Conservation (phyloP, 2,113 vertebrate genomes). For the Pseudopodoces humilis region DNA sequence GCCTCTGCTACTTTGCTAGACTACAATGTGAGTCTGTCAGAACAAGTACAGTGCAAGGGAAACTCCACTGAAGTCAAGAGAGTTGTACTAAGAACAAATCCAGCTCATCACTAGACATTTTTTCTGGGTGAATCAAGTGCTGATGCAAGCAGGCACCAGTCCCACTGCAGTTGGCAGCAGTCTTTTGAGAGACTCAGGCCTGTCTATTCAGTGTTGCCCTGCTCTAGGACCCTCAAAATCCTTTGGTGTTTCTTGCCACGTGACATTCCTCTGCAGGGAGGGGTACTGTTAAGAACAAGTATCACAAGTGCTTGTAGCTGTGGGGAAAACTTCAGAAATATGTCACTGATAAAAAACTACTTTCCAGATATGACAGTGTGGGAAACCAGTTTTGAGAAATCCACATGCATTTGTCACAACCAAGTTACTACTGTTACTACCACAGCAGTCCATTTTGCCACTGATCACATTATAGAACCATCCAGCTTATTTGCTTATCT, state of each 20-base stretch:
- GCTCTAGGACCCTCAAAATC: neutral
- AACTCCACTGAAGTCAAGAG: slow-evolving; percentile 3
- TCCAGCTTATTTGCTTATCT: neutral
- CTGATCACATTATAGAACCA: neutral
- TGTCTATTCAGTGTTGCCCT: neutral
- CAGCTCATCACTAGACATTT: neutral
- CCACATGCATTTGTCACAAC: neutral
- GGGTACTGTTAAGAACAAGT: neutral
- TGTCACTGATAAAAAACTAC: neutral
- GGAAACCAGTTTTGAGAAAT: neutral
- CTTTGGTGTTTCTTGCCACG: neutral
- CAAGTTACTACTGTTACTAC: neutral
- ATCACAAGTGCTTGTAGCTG: neutral
- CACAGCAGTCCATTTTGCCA: neutral
- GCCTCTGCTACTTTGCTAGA: neutral
- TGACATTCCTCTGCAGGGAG: neutral
- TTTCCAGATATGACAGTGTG: neutral
- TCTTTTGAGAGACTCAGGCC: neutral
- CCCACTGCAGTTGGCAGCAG: neutral
- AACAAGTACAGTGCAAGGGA: neutral
- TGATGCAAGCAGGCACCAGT: neutral
- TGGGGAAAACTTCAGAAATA: neutral
- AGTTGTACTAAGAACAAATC: neutral
- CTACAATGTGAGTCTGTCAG: neutral
- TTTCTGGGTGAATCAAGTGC: neutral